Conservation (phyloP, 2,113 vertebrate species). For the Scopus umbretta region DNA sequence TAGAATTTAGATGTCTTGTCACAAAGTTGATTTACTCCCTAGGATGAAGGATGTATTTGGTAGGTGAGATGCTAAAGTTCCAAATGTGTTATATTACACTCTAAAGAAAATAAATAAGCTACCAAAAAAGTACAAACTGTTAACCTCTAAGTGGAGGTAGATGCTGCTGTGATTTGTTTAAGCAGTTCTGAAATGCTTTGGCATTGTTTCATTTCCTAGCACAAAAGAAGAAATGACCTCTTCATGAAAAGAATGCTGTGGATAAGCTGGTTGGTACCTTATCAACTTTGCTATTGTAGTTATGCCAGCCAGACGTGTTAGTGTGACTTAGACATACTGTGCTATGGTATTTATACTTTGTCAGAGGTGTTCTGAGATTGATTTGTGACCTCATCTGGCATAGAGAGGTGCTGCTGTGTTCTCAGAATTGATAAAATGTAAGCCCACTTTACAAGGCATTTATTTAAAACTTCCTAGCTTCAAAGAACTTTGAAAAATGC, state of each 20-base stretch:
- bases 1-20: not conserved
- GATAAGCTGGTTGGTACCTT: slow-evolving; percentile 66
- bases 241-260: slow-evolving; percentile 67
- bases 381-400: slow-evolving; percentile 72
- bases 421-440: slow-evolving; percentile 30
- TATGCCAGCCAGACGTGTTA: slow-evolving; percentile 64
- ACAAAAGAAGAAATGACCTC: slow-evolving; percentile 71
- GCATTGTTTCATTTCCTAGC: slow-evolving; percentile 51
- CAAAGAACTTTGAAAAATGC: not conserved
- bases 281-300: slow-evolving; percentile 58
- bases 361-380: slow-evolving; percentile 69
- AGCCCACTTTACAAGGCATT: not conserved
- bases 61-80: not conserved
- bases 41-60: not conserved
- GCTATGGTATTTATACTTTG: slow-evolving; percentile 59
- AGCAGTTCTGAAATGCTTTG: slow-evolving; percentile 47
- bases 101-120: slow-evolving; percentile 13
- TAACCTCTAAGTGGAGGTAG: not conserved
- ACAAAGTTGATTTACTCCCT: not conserved
- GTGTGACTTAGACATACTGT: slow-evolving; percentile 59
- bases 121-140: not conserved
- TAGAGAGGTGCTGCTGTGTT: slow-evolving; percentile 28
- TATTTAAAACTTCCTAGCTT: not conserved
- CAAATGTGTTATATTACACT: not conserved
- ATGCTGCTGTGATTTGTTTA: slow-evolving; percentile 27